A percentile compares a stretch with the other conserved stretches of the same genome.
These are phyloP conservation scores for Aselliscus stoliczkanus DNA, from an alignment of 2,797 vertebrate species.

Conservation along the genomic window DNA sequence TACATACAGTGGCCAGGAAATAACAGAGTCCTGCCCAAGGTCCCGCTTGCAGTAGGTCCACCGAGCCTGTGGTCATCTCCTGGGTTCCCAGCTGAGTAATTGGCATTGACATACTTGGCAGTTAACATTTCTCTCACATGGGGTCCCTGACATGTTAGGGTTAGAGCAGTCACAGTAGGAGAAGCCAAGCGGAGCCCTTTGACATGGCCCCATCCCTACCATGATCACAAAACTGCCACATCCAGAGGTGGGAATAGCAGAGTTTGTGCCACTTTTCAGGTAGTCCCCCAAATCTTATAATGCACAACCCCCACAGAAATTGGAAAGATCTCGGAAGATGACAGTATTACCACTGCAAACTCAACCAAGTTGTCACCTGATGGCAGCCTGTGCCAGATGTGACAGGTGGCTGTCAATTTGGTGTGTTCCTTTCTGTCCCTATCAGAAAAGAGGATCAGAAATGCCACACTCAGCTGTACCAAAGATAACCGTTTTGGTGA, in stretches of 20 bases:
- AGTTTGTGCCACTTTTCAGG: neutral
- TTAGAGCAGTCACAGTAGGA: neutral
- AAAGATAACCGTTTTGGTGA: neutral
- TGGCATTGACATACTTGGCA: neutral
- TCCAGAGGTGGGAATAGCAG: neutral
- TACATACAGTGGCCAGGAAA: neutral
- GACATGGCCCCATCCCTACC: neutral
- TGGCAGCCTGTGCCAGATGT: neutral
- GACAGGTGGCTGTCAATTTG: neutral
- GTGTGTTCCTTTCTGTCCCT: neutral
- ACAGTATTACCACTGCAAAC: neutral
- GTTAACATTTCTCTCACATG: neutral
- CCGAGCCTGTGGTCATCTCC: neutral
- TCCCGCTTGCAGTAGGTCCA: neutral
- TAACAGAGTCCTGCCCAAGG: neutral
- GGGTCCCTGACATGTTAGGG: neutral
- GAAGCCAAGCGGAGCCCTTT: neutral
- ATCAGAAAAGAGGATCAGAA: neutral
- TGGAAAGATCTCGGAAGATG: neutral
- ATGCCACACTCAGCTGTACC: neutral
- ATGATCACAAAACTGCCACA: neutral
- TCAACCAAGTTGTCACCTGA: too few species aligned
- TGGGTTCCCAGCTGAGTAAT: neutral
- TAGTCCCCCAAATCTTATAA: too few species aligned
- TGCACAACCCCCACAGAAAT: neutral